phyloP scores from a whole-genome alignment of 2,888 invertebrate genomes.

The Volucella inanis region DNA sequence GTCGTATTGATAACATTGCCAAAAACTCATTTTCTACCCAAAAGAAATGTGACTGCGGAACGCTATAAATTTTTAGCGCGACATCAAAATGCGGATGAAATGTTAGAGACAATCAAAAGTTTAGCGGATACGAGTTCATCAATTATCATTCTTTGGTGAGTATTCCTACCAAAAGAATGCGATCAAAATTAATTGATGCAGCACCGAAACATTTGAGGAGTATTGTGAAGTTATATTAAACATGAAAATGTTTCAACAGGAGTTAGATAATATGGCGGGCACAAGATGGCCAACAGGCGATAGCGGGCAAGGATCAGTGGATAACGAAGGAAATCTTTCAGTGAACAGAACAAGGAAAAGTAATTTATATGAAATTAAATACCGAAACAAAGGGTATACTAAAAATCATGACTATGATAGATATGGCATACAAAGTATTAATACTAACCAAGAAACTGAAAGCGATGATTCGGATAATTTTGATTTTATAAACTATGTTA shows the following conservation, averaged over 20 bases:
- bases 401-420: too few species aligned
- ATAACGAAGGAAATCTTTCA: too few species aligned
- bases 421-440: too few species aligned
- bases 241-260: constrained; percentile 24
- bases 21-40: not conserved
- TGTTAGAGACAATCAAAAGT: not conserved
- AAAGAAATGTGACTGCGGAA: constrained; percentile 3
- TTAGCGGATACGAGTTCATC: constrained; percentile 1
- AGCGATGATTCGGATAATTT: too few species aligned
- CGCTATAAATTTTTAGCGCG: not conserved
- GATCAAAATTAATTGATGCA: constrained; percentile 21
- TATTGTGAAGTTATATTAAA: constrained; percentile 25
- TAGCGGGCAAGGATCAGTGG: too few species aligned
- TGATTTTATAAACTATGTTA: too few species aligned
- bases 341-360: too few species aligned
- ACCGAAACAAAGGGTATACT: too few species aligned
- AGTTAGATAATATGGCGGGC: not conserved
- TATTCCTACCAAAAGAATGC: constrained; percentile 3
- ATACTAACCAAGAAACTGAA: too few species aligned
- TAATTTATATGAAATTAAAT: too few species aligned
- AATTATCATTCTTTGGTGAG: constrained; percentile 15
- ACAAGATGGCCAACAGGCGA: not conserved
- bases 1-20: not conserved
- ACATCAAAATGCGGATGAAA: constrained; percentile 1
- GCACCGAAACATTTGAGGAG: constrained; percentile 8